A percentile compares a stretch with the other conserved stretches of the same genome.
Evolutionary conservation across 2,888 invertebrate genomes (phyloP).

Genomic region (Rutpela maculata): DNA sequence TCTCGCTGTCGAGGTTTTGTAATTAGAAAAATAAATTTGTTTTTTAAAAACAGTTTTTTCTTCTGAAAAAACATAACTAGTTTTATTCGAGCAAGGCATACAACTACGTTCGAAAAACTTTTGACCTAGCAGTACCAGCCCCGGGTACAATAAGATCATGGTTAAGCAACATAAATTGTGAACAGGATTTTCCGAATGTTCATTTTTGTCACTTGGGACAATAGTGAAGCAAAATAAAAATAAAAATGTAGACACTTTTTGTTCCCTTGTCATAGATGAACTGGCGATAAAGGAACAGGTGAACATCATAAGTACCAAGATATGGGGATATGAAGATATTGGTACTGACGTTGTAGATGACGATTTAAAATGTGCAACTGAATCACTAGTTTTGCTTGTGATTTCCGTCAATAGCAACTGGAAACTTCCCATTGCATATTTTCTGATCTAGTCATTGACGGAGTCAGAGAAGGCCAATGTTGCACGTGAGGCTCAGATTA

Average conservation of each 20-base stretch:
- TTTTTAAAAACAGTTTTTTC: no score
- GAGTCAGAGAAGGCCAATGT: slow-evolving; percentile 52
- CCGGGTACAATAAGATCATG: slow-evolving; percentile 38
- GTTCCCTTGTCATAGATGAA: slow-evolving; percentile 25
- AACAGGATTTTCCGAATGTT: slow-evolving; percentile 26
- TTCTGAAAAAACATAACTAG: no score
- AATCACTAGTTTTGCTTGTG: slow-evolving; percentile 52
- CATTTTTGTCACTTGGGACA: neutral
- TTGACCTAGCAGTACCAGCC: slow-evolving; percentile 34
- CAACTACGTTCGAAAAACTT: slow-evolving; percentile 35
- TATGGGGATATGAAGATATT: slow-evolving; percentile 40
- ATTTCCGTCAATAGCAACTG: slow-evolving; percentile 52
- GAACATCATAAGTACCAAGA: neutral
- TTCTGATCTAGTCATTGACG: slow-evolving; percentile 53
- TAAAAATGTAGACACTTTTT: neutral
- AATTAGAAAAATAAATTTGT: no score
- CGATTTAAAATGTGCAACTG: neutral
- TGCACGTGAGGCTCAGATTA: slow-evolving; percentile 43
- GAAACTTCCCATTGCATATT: slow-evolving; percentile 61
- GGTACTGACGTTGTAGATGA: neutral
- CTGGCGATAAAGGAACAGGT: slow-evolving; percentile 35
- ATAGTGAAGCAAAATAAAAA: neutral
- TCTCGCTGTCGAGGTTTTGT: no score
- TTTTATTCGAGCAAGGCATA: slow-evolving; percentile 35
- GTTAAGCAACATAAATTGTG: slow-evolving; percentile 31